Evolutionary conservation across 2,113 vertebrate species (phyloP), one percentile per base, ranked within the genome.

Genomic region (Gymnogyps californianus): DNA sequence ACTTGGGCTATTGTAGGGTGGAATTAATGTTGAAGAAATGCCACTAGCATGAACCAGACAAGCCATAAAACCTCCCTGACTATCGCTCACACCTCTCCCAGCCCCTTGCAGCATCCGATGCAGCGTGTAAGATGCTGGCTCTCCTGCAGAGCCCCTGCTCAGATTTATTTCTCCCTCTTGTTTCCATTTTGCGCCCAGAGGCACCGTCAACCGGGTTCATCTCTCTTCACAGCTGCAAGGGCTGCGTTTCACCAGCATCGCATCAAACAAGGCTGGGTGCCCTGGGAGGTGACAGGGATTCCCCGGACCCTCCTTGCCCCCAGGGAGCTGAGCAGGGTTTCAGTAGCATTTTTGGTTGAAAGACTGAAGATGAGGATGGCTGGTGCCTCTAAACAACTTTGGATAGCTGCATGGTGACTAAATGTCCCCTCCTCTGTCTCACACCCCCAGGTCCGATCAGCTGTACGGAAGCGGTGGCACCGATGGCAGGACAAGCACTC

Each of bases 401-500:
- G 2, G 54, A 20, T 4, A 69, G 59, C 29, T 7, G 4, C 0
- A 1, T 14, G 31, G n/a, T 47, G 51, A 9, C 13, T 32, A 8
- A 16, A 2, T 1, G 4, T 34, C 29, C 70, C 18, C 2, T 32
- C 4, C 13, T 44, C 32, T 80, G 47, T 64, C 70, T 54, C 58
- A 0, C 70, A 5, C 34, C n/a, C 38, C 3, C 97, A 99, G 99
- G 99, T 99, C 84, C 99, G 99, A 3, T 99, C 99, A 1, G 99
- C 99, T 0, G 98, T 99, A 5, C 98, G 99, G 95, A 99, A 99
- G 95, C 98, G 99, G 3, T 99, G 99, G 98, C 99, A 99, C 95
- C 99, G 99, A 0, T 99, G 99, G 99, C 99, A 99, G 98, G 99
- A 99, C 98, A 99, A 99, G 74, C 99, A 99, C 89, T 99, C 99